Conservation (phyloP, 2,113 vertebrate genomes). For the Plestiodon gilberti region DNA sequence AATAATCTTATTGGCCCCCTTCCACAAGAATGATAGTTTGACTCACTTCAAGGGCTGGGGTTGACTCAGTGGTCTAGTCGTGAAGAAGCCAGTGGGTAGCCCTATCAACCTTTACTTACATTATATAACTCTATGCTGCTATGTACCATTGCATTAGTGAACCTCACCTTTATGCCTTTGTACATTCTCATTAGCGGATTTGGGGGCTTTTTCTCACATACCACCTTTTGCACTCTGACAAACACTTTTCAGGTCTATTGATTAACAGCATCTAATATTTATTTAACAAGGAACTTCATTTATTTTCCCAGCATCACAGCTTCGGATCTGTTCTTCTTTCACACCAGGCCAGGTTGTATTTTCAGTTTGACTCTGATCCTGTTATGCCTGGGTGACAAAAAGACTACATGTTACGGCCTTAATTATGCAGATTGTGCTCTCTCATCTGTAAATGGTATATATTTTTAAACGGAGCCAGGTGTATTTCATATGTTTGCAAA, state of each 20-base stretch:
- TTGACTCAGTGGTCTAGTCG: too few relatives aligned
- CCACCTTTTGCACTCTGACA: not conserved
- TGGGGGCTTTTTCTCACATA: not conserved
- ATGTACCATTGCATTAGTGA: not conserved
- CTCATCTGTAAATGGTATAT: conserved; percentile 35
- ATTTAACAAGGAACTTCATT: conserved; percentile 8
- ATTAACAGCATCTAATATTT: conserved; percentile 14
- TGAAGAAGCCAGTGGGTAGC: not conserved
- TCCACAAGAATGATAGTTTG: too few relatives aligned
- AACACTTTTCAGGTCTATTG: not conserved
- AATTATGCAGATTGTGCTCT: conserved; percentile 39
- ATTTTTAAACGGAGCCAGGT: conserved; percentile 7
- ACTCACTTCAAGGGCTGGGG: too few relatives aligned
- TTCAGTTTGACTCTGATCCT: conserved; percentile 15
- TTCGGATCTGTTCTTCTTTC: not conserved
- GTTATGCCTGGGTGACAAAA: conserved; percentile 1
- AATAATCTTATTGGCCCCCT: too few relatives aligned
- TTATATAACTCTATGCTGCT: not conserved
- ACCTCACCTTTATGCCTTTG: not conserved
- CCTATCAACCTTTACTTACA: not conserved
- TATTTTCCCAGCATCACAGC: not conserved
- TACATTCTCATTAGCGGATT: conserved; percentile 9
- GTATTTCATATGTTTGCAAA: conserved; percentile 48
- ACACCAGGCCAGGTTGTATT: not conserved
- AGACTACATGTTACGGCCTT: conserved; percentile 21